Percentiles rank a stretch among this genome's conserved stretches.
Conservation (phyloP, 30 jellyfish, hydroid and myxozoan species). For the Pelagia noctiluca region DNA sequence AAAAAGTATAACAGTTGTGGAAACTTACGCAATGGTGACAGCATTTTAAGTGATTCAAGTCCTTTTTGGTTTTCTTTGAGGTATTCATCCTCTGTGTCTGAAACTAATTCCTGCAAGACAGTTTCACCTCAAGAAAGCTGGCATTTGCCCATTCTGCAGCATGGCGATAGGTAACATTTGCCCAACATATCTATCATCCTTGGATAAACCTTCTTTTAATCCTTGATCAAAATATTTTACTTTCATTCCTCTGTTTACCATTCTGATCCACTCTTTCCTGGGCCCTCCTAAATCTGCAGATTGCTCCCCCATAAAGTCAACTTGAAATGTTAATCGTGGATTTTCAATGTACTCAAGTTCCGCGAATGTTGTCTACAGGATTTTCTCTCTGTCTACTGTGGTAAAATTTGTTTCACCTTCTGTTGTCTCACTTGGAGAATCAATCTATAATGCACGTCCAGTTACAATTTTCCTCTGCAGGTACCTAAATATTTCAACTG, state of each 20-base stretch:
- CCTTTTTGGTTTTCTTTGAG: not conserved
- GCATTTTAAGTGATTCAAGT: not conserved
- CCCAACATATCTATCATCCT: conserved; percentile 1
- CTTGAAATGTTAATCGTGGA: conserved; percentile 35
- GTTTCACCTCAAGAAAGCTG: conserved; percentile 36
- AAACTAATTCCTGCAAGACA: not conserved
- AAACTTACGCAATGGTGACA: not conserved
- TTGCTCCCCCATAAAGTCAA: conserved; percentile 49
- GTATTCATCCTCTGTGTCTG: conserved; percentile 8
- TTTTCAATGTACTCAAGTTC: conserved; percentile 12
- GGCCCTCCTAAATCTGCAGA: conserved; percentile 48
- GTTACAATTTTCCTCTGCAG: conserved; percentile 3
- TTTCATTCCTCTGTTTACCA: conserved; percentile 5
- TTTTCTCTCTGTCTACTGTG: conserved; percentile 36
- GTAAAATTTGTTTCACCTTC: conserved; percentile 33
- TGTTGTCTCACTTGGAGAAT: not conserved
- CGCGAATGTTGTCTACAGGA: conserved; percentile 28
- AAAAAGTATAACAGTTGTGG: conserved; percentile 19
- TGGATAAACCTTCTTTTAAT: not conserved
- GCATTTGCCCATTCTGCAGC: conserved; percentile 46
- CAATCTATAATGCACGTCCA: conserved; percentile 7
- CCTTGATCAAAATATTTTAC: conserved; percentile 19
- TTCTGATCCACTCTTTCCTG: conserved; percentile 38
- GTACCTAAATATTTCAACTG: conserved; percentile 12
- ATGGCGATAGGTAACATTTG: conserved; percentile 13